These are phyloP conservation scores for Phalacrocorax brasilianus DNA, from an alignment of 2,113 vertebrate species.

Conservation along the genomic window DNA sequence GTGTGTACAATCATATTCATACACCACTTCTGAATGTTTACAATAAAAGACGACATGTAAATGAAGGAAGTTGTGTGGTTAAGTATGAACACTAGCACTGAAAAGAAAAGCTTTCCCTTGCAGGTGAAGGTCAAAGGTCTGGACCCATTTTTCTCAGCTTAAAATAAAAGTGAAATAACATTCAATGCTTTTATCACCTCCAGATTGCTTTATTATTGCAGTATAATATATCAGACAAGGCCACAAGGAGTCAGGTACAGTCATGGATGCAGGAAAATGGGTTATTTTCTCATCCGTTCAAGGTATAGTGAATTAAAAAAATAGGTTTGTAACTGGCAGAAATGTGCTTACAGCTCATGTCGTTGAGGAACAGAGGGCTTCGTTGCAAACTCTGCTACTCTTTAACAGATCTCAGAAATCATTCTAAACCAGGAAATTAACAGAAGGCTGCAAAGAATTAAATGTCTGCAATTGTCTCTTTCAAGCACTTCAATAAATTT, in stretches of 20 bases:
- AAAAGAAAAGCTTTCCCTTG: neutral
- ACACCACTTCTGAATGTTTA: neutral
- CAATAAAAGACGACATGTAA: neutral
- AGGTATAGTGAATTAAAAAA: neutral
- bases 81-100: neutral
- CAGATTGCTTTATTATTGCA: neutral
- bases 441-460: neutral
- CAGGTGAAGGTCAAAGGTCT: neutral
- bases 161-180: neutral
- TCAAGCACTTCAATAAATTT: neutral
- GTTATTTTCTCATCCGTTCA: neutral
- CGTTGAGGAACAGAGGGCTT: neutral
- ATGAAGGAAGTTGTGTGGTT: neutral
- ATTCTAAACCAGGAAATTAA: neutral
- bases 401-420: neutral
- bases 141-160: neutral
- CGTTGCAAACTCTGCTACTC: neutral
- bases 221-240: neutral
- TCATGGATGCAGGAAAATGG: neutral
- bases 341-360: neutral
- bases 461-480: neutral
- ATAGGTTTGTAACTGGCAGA: rapidly evolving
- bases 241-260: neutral
- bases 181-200: neutral
- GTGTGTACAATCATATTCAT: neutral